phyloP scores from a whole-genome alignment of 2,888 invertebrate genomes.

The Oscheius sp. region DNA sequence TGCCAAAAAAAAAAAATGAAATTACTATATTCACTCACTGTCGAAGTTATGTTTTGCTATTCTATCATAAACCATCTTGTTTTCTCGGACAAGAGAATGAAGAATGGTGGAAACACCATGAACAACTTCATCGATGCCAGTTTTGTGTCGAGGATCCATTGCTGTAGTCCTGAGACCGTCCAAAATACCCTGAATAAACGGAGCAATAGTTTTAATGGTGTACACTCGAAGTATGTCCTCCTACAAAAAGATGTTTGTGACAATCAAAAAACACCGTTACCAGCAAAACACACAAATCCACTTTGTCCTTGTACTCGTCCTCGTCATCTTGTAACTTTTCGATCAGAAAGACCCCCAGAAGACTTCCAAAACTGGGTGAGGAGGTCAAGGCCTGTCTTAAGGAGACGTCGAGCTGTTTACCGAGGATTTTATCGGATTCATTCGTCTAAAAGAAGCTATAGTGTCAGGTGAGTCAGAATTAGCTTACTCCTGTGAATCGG shows the following conservation, averaged over 20 bases:
- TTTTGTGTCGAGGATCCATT: slow-evolving; percentile 20
- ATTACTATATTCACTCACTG: background rate
- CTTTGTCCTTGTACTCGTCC: slow-evolving; percentile 2
- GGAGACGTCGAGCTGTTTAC: background rate
- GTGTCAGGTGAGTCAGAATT: too few relatives aligned
- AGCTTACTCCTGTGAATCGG: slow-evolving; percentile 13
- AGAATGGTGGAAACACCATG: background rate
- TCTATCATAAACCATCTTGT: background rate
- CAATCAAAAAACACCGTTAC: background rate
- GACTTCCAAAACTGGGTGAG: background rate
- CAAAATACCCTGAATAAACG: background rate
- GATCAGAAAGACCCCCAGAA: background rate
- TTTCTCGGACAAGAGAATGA: background rate
- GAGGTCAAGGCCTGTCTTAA: background rate
- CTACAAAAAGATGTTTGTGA: background rate
- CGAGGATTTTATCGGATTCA: background rate
- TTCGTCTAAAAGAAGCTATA: slow-evolving; percentile 2
- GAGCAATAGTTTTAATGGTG: background rate
- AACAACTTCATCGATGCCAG: background rate
- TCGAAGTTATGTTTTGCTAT: slow-evolving; percentile 18
- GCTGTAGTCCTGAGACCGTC: slow-evolving; percentile 7
- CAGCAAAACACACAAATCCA: slow-evolving; percentile 1
- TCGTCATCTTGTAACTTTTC: slow-evolving; percentile 20
- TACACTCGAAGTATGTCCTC: background rate
- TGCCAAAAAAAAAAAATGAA: background rate